Base-by-base conservation (phyloP, 2,113 vertebrate species). In the Myrmophylax atrothorax region DNA sequence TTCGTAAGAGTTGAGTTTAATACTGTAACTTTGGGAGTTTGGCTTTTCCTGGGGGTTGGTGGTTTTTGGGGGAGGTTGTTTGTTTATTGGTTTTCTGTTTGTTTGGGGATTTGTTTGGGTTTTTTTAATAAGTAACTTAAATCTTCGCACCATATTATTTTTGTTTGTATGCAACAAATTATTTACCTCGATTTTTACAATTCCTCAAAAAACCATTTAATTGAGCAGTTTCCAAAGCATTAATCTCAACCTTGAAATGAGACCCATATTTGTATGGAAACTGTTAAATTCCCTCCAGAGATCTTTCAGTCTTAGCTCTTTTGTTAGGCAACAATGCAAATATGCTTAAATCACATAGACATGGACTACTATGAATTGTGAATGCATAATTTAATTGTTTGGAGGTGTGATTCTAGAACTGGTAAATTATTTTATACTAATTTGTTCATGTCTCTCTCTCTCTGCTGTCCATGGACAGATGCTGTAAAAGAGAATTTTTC, bases 51-150 rank as follows among this genome's bases (percentile, higher is more conserved):
- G 9, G 8, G 14, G 24, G n/a, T 35, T 35, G 13, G 28, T 6
- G 18, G 11, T n/a, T 44, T 37, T 10, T 4, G 1, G 6, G 7
- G 14, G 35, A 7, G 18, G 31, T 56, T 7, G 17, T n/a, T n/a
- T 23, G 33, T 14, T 58, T 24, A 6, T 24, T 49, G 47, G 47
- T 13, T 49, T 49, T 49, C 23, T 11, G 47, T 49, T 24, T 49
- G 23, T 49, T 49, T 49, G 11, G 9, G 55, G 12, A n/a, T 58
- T 14, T 6, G 3, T 56, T 44, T n/a, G 37, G 8, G 6, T 26
- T 52, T 49, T 7, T 31, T 33, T 42, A 9, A 17, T 6, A 56
- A 46, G 19, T 44, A 24, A 24, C 11, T 50, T 44, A 58, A 44
- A 58, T 42, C 3, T 12, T 23, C 3, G 4, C 4, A 9, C 6